Conservation (phyloP, 2,113 vertebrate genomes). For the Oreochromis spilurus region DNA sequence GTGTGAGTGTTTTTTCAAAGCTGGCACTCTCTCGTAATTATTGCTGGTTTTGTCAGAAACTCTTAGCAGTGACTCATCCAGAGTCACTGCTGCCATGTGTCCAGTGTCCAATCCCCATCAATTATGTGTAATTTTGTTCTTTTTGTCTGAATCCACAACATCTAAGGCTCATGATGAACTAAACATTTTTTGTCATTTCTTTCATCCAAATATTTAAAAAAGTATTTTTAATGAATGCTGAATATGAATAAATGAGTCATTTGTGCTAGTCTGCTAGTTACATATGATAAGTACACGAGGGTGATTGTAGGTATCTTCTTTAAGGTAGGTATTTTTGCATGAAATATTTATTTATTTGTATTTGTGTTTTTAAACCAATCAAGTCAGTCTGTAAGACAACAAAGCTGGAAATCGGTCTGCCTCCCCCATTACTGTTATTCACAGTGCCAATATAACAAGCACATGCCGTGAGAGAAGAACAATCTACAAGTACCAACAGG, state of each 20-base stretch:
- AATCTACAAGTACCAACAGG: not conserved
- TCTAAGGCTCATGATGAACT: not conserved
- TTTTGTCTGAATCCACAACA: not conserved
- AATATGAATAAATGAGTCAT: not conserved
- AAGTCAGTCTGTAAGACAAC: not conserved
- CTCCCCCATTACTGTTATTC: not conserved
- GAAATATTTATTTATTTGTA: not conserved
- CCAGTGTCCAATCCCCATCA: not conserved
- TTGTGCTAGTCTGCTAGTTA: not conserved
- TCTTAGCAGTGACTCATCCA: constrained; percentile 13
- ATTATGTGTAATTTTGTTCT: not conserved
- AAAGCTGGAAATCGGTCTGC: not conserved
- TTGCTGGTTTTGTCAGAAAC: not conserved
- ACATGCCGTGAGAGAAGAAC: not conserved
- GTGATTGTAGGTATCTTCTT: not conserved
- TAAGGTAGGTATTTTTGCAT: not conserved
- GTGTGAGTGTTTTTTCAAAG: not conserved
- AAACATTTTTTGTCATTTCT: not conserved
- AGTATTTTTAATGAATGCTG: not conserved
- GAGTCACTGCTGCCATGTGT: not conserved
- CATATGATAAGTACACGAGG: not conserved
- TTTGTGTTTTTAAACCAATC: not conserved
- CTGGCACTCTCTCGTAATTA: not conserved
- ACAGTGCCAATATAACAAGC: not conserved
- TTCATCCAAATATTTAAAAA: not conserved